Base-by-base conservation (phyloP, 2,888 invertebrate genomes). In the Tyria jacobaeae region DNA sequence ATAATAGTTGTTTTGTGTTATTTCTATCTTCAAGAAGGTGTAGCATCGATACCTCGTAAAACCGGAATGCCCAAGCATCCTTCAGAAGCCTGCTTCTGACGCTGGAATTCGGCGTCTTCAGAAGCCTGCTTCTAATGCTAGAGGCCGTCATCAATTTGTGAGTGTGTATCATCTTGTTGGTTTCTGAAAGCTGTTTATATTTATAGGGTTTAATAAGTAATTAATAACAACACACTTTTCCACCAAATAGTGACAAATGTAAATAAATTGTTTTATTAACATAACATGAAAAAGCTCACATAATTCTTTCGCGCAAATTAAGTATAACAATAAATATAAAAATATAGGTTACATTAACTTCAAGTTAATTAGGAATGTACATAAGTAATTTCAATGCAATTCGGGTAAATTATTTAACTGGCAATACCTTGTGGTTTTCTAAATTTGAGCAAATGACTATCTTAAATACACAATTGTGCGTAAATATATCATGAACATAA, bases 1-100 rank as follows among this genome's bases (percentile, higher is more conserved):
- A 88, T 86, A 88, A 70, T 55, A 63, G 4, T n/a, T 64, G 47
- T 25, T 53, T 17, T 64, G 66, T 81, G 83, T 82, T 68, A 69
- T 81, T 78, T 64, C 60, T 59, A 44, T 47, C 5, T n/a, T 24
- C 15, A 14, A 41, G 17, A 6, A 39, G 12, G 15, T 3, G 35
- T 6, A 9, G 41, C 10, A 41, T 9, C 9, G 3, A 6, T 7
- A 7, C 27, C 27, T n/a, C n/a, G n/a, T n/a, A n/a, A n/a, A n/a
- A n/a, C n/a, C n/a, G n/a, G n/a, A n/a, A n/a, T n/a, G n/a, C n/a
- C n/a, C n/a, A n/a, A n/a, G n/a, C n/a, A n/a, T n/a, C n/a, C n/a
- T n/a, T n/a, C n/a, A n/a, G n/a, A n/a, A n/a, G n/a, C n/a, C n/a
- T n/a, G n/a, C n/a, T n/a, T n/a, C n/a, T n/a, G n/a, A n/a, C n/a